phyloP scores from a whole-genome alignment of 2,797 vertebrate species.

The Petrocephalus schoutedeni region DNA sequence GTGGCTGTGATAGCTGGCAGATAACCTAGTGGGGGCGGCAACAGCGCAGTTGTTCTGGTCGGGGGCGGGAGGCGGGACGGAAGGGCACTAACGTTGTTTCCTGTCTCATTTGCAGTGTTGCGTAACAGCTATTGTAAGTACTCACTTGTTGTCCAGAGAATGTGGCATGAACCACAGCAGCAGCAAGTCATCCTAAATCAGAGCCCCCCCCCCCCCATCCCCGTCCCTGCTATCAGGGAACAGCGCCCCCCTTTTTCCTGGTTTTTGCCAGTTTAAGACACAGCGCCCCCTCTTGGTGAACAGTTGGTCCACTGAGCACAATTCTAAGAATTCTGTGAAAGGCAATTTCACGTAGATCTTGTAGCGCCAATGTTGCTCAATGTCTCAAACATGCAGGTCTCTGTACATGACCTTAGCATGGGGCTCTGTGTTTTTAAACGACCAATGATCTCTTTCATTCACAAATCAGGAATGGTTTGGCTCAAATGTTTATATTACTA shows the following conservation, averaged over 20 bases:
- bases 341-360: too few relatives aligned
- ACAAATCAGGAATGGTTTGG: slow-evolving; percentile 5
- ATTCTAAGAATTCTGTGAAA: too few relatives aligned
- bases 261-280: slow-evolving; percentile 49
- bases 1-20: background rate
- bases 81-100: slow-evolving; percentile 25
- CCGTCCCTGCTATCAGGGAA: slow-evolving; percentile 31
- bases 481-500: background rate
- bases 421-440: slow-evolving; percentile 5
- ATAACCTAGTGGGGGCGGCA: background rate
- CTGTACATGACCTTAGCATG: background rate
- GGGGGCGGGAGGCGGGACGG: background rate
- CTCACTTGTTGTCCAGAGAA: slow-evolving; percentile 34
- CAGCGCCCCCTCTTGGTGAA: slow-evolving; percentile 19
- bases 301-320: too few relatives aligned
- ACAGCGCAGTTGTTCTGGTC: background rate
- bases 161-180: slow-evolving; percentile 42
- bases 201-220: slow-evolving; percentile 15
- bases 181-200: slow-evolving; percentile 31
- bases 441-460: background rate
- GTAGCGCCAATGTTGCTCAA: background rate
- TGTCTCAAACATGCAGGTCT: background rate
- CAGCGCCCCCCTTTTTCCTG: slow-evolving; percentile 37
- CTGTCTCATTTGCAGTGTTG: slow-evolving; percentile 35
- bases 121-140: slow-evolving; percentile 28